Percentiles rank a stretch among this genome's conserved stretches.
phyloP scores from a whole-genome alignment of 2,797 vertebrate genomes.

The Bucorvus abyssinicus region DNA sequence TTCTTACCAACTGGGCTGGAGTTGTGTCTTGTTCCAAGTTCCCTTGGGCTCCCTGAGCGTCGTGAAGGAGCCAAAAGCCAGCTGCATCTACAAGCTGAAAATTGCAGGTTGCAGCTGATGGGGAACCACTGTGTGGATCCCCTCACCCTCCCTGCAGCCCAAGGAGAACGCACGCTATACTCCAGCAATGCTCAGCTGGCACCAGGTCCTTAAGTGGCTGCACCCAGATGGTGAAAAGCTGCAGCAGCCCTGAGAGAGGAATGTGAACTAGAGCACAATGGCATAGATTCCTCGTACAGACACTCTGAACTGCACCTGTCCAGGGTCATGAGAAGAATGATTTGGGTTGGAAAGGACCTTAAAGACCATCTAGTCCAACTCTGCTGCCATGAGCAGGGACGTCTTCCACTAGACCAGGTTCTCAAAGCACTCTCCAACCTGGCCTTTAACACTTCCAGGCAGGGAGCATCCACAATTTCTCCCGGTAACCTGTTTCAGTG shows the following conservation, averaged over 20 bases:
- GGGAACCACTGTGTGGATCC: not conserved
- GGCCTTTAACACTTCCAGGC: not conserved
- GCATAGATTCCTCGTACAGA: not conserved
- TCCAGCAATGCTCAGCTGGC: not conserved
- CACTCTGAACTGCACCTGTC: not conserved
- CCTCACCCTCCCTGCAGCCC: accelerated
- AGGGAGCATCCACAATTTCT: not conserved
- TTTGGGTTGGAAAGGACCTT: not conserved
- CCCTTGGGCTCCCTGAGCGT: not conserved
- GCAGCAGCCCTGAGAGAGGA: not conserved
- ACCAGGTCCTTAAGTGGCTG: accelerated
- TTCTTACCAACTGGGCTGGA: not conserved
- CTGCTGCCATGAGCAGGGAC: not conserved
- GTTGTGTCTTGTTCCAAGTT: not conserved
- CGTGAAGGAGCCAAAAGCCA: accelerated
- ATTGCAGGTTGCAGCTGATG: not conserved
- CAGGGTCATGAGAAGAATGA: not conserved
- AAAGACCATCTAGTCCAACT: not conserved
- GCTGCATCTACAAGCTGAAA: not conserved
- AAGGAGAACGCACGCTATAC: accelerated
- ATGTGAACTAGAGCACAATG: not conserved
- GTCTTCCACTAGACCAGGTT: not conserved
- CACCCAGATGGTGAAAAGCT: not conserved
- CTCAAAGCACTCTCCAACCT: not conserved
- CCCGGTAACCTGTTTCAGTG: not conserved